These are phyloP conservation scores for Phataginus tetradactyla DNA, from an alignment of 2,797 vertebrate species.

Conservation along the genomic window DNA sequence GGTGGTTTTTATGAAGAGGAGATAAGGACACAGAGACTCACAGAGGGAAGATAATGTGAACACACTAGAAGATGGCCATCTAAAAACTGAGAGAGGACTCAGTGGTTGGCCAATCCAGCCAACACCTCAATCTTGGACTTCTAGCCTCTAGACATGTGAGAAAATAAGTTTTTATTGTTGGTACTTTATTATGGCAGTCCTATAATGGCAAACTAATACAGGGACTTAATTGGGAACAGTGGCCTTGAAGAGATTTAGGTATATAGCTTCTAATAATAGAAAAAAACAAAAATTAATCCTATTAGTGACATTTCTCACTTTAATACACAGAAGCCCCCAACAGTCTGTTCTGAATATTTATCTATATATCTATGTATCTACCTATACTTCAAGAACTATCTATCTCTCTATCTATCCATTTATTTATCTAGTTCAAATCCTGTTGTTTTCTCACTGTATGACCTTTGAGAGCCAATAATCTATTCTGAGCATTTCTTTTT, in stretches of 20 bases:
- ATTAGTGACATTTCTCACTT: not conserved
- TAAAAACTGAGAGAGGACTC: not conserved
- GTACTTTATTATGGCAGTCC: not conserved
- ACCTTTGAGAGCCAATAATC: not conserved
- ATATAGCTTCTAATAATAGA: not conserved
- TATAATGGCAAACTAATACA: not conserved
- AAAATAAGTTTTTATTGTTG: not conserved
- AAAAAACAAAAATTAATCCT: not conserved
- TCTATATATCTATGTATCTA: not conserved
- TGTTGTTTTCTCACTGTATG: not conserved
- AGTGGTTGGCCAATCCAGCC: not conserved
- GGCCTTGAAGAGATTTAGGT: not conserved
- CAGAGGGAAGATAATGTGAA: not conserved
- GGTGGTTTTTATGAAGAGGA: not conserved
- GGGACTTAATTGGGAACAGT: not conserved
- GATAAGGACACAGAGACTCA: not conserved
- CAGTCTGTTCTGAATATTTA: not conserved
- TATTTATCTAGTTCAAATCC: not conserved
- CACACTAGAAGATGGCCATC: fast-evolving
- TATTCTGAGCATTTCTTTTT: not conserved
- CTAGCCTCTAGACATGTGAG: not conserved
- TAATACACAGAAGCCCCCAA: not conserved
- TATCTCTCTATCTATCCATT: not conserved
- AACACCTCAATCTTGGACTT: not conserved
- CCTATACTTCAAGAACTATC: too few relatives aligned